Base-by-base conservation (phyloP, 2,113 vertebrate genomes). In the Calyptommatus sinebrachiatus region DNA sequence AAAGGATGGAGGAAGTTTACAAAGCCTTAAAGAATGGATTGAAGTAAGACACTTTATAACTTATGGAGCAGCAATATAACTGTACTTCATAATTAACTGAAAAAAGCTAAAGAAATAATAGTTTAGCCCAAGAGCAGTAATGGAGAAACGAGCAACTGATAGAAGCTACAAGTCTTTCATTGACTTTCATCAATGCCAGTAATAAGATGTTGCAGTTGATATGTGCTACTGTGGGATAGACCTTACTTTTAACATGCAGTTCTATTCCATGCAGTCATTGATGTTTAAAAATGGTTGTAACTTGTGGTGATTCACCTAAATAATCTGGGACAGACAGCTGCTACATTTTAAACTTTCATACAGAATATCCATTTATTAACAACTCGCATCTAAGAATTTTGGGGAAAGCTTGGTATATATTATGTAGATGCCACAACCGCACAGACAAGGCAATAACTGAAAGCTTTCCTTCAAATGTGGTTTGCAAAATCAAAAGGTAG, bases 1-100 rank as follows among this genome's bases (percentile, higher is more conserved):
- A 96, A 89, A 93, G 98, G 83, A 92, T 99, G 90, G 98, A 98
- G 74, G 98, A 99, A 83, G 95, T 99, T 83, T 97, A 99, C 85
- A 89, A 86, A n/a, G 96, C 97, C 29, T 90, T 99, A 88, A 99
- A 98, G 92, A 96, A 90, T 70, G 98, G 98, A 83, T 92, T 99
- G n/a, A 94, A 96, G 98, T 99, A 95, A 97, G 98, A 94, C 26
- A 45, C 48, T 81, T 87, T 85, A 46, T 81, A 2, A 10, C n/a
- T 57, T 9, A 26, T 87, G 73, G 70, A 68, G 41, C 62, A 26
- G 0, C 62, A 35, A 0, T 78, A 62, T 85, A 88, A 35, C 20
- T 78, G 84, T 83, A 68, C 72, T 8, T 82, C 71, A 20, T 45
- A 0, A 78, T 85, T 83, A 79, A 29, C n/a, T 16, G 63, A 14